phyloP scores from a whole-genome alignment of 1,140 invertebrate genomes.

The Fopius arisanus region DNA sequence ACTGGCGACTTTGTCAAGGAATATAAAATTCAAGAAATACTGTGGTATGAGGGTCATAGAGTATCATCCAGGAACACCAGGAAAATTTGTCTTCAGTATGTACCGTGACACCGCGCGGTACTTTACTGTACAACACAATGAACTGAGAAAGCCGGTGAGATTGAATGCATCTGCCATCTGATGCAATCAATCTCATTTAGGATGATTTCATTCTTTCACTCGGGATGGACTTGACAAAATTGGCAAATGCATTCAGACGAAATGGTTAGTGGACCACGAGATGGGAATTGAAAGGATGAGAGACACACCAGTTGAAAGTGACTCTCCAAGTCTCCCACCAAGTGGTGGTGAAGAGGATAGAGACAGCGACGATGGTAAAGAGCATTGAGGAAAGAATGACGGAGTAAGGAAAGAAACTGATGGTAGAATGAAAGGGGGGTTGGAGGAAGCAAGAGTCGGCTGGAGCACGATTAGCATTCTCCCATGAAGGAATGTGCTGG shows the following conservation, averaged over 20 bases:
- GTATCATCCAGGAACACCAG: neutral
- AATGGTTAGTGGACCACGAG: constrained; percentile 28
- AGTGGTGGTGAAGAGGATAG: neutral
- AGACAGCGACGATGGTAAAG: constrained; percentile 19
- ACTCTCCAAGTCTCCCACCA: too few relatives aligned
- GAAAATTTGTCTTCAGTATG: neutral
- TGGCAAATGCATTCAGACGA: constrained; percentile 37
- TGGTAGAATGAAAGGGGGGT: constrained; percentile 32
- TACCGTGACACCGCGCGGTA: neutral
- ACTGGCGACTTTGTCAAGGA: neutral
- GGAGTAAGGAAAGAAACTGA: constrained; percentile 21
- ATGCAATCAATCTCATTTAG: constrained; percentile 24
- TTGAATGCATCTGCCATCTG: neutral
- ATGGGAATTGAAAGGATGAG: constrained; percentile 17
- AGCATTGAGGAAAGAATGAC: constrained; percentile 13
- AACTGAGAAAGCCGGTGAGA: neutral
- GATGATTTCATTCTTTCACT: constrained; percentile 13
- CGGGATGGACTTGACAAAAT: constrained; percentile 10
- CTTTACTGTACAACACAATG: neutral
- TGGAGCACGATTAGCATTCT: constrained; percentile 58
- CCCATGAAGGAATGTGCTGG: constrained; percentile 57
- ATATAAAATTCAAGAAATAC: neutral
- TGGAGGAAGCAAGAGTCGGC: constrained; percentile 48
- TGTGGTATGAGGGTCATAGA: neutral
- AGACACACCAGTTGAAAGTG: neutral